Percentiles rank a stretch among this genome's conserved stretches.
phyloP scores from a whole-genome alignment of 2,888 invertebrate genomes.

The Phengaris alcon region DNA sequence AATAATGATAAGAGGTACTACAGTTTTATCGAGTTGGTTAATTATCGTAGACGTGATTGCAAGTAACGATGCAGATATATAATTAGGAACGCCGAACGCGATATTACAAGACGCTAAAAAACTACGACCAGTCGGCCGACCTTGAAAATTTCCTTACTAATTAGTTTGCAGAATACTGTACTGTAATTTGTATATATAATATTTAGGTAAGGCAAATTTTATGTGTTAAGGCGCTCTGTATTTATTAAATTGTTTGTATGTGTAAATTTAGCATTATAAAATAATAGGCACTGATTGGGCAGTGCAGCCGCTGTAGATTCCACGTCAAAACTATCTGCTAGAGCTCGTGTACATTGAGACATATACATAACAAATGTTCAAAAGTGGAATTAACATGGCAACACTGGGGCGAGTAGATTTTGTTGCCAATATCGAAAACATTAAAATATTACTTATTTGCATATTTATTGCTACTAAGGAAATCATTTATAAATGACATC shows the following conservation, averaged over 20 bases:
- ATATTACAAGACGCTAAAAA: background rate
- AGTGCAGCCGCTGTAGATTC: background rate
- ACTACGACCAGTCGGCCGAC: background rate
- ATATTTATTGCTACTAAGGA: background rate
- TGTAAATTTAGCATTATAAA: background rate
- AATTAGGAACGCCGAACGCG: background rate
- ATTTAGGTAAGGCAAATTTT: background rate
- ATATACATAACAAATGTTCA: background rate
- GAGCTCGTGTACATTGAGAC: background rate
- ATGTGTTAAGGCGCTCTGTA: background rate
- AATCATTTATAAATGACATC: background rate
- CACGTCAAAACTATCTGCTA: background rate
- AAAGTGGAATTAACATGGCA: conserved; percentile 1
- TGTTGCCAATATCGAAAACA: conserved; percentile 2
- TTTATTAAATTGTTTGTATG: background rate
- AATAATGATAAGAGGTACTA: too few relatives aligned
- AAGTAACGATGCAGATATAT: background rate
- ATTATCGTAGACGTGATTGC: background rate
- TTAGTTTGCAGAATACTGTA: background rate
- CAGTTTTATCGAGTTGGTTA: background rate
- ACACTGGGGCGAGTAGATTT: conserved; percentile 31
- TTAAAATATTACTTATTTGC: background rate
- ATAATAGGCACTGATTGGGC: background rate
- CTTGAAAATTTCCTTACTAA: background rate
- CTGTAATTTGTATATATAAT: background rate